Percentiles rank a stretch among this genome's conserved stretches.
phyloP scores from a whole-genome alignment of 64 coral and sea anemone genomes.

The Montipora capricornis region DNA sequence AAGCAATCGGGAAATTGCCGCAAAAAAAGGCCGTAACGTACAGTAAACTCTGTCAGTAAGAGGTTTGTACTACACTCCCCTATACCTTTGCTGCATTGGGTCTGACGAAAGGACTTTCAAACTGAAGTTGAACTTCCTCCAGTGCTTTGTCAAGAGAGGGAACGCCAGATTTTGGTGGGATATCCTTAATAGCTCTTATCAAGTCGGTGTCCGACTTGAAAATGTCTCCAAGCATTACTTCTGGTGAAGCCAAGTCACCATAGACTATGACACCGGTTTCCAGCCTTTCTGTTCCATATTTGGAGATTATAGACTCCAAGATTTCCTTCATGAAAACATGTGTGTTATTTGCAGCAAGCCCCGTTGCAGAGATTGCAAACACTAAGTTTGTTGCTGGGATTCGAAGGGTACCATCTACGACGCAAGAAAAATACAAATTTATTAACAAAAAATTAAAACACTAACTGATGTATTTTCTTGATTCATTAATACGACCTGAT shows the following conservation, averaged over 20 bases:
- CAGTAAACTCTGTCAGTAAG: no score
- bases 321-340: constrained; percentile 71
- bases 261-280: constrained; percentile 80
- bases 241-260: constrained; percentile 50
- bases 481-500: no score
- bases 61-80: background rate
- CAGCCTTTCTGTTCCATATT: constrained; percentile 64
- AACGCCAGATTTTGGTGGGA: constrained; percentile 56
- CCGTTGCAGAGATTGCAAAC: constrained; percentile 81
- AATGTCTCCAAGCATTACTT: constrained; percentile 64
- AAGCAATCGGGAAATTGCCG: no score
- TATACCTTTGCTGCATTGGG: constrained; percentile 65
- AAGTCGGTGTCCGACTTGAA: constrained; percentile 59
- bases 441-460: background rate
- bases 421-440: background rate
- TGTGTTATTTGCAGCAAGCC: constrained; percentile 47
- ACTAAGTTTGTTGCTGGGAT: constrained; percentile 68
- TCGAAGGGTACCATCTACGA: constrained; percentile 27
- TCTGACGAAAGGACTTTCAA: constrained; percentile 55
- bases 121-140: constrained; percentile 68
- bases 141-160: constrained; percentile 70
- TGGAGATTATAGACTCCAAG: constrained; percentile 66
- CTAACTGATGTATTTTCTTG: no score
- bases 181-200: constrained; percentile 40
- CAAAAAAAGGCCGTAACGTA: no score